Evolutionary conservation across 2,797 vertebrate genomes (phyloP).

Genomic region (Glyptemys insculpta): DNA sequence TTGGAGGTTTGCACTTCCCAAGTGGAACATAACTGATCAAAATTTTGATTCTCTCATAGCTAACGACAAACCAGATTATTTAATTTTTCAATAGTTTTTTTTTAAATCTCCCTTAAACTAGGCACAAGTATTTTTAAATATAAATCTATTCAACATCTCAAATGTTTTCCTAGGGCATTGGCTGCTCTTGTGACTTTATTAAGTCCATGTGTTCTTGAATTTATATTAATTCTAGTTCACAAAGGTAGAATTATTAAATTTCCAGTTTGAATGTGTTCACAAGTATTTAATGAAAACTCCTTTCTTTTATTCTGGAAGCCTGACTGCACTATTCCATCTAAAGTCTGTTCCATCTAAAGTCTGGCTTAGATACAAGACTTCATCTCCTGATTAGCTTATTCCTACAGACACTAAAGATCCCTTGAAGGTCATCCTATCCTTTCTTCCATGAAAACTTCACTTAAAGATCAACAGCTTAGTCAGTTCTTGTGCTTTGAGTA

Average conservation of each 20-base stretch:
- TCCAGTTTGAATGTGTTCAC: slow-evolving; percentile 55
- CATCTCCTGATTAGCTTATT: slow-evolving; percentile 79
- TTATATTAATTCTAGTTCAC: slow-evolving; percentile 55
- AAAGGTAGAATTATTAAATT: slow-evolving; percentile 68
- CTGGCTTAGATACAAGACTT: slow-evolving; percentile 80
- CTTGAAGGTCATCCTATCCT: slow-evolving; percentile 77
- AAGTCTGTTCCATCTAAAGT: slow-evolving; percentile 45
- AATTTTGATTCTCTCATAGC: slow-evolving; percentile 48
- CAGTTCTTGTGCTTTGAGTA: slow-evolving; percentile 54
- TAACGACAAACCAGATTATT: slow-evolving; percentile 46
- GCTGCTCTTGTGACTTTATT: slow-evolving; percentile 22
- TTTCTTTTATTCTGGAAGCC: slow-evolving; percentile 49
- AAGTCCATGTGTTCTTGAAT: neutral
- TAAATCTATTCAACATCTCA: neutral
- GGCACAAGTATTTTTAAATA: slow-evolving; percentile 41
- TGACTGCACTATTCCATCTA: slow-evolving; percentile 37
- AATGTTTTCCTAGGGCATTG: slow-evolving; percentile 5
- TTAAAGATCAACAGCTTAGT: slow-evolving; percentile 66
- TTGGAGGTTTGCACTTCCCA: slow-evolving; percentile 35
- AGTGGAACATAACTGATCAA: slow-evolving; percentile 21
- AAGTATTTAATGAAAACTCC: slow-evolving; percentile 55
- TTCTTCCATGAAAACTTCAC: slow-evolving; percentile 65
- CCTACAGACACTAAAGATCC: slow-evolving; percentile 61
- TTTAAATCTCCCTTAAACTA: slow-evolving; percentile 38
- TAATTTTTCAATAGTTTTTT: slow-evolving; percentile 57